These are phyloP conservation scores for Schizotus pectinicornis DNA, from an alignment of 2,888 invertebrate species.

Conservation along the genomic window DNA sequence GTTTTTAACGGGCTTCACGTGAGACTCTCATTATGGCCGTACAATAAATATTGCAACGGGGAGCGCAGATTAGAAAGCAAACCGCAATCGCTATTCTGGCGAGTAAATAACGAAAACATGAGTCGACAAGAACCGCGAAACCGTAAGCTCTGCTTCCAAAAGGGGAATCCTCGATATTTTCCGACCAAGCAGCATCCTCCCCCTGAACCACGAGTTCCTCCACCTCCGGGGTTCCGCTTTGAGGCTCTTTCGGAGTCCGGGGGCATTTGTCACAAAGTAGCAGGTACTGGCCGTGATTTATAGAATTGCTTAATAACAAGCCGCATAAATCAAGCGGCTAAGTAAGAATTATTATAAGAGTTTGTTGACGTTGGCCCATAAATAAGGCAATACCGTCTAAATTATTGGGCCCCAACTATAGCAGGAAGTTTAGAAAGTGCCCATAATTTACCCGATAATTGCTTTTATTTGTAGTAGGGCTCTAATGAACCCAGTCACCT, in stretches of 20 bases:
- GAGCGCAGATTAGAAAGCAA: slow-evolving; percentile 4
- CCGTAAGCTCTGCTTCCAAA: too few species aligned
- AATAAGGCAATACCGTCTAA: slow-evolving; percentile 33
- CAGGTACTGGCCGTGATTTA: slow-evolving; percentile 19
- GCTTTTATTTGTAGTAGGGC: slow-evolving; percentile 29
- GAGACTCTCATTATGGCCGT: slow-evolving; percentile 9
- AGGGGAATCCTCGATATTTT: too few species aligned
- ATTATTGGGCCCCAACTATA: slow-evolving; percentile 12
- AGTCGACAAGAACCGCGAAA: too few species aligned
- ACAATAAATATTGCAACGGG: neutral
- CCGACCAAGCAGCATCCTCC: too few species aligned
- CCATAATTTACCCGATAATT: slow-evolving; percentile 40
- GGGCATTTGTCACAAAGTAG: slow-evolving; percentile 12
- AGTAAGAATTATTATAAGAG: slow-evolving; percentile 35
- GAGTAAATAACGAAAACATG: neutral
- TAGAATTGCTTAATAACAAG: slow-evolving; percentile 27
- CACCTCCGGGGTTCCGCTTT: too few species aligned
- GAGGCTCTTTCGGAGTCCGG: neutral
- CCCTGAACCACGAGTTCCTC: too few species aligned
- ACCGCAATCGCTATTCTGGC: neutral
- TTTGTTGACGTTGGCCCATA: slow-evolving; percentile 37
- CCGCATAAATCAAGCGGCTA: slow-evolving; percentile 34
- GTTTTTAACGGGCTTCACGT: slow-evolving; percentile 17
- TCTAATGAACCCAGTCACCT: slow-evolving; percentile 33
- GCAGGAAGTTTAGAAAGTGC: slow-evolving; percentile 38